Percentiles rank a stretch among this genome's conserved stretches.
Evolutionary conservation across 2,797 vertebrate genomes (phyloP).

Genomic region (Parambassis ranga): DNA sequence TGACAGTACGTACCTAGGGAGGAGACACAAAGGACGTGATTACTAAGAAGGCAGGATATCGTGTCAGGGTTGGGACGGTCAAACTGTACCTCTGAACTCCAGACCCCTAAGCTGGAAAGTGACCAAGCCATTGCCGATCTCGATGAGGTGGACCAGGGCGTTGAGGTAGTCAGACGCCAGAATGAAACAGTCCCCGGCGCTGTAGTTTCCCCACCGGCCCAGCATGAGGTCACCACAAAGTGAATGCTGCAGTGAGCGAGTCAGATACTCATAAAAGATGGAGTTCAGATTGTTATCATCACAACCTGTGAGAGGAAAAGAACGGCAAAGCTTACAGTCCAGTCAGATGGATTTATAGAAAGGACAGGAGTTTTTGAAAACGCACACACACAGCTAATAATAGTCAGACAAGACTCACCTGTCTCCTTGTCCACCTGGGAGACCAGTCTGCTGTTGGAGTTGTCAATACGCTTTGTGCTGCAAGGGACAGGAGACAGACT

Average conservation of each 20-base stretch:
- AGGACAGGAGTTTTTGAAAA: no score
- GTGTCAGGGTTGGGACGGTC: slow-evolving; percentile 22
- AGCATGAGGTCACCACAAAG: slow-evolving; percentile 93
- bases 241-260: slow-evolving; percentile 91
- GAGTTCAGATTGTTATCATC: slow-evolving; percentile 98
- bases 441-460: slow-evolving; percentile 93
- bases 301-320: slow-evolving; percentile 76
- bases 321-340: not conserved
- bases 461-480: slow-evolving; percentile 92
- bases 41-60: not conserved
- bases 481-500: slow-evolving; percentile 36
- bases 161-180: slow-evolving; percentile 99
- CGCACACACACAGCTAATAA: no score
- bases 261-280: slow-evolving; percentile 97
- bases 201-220: slow-evolving; percentile 96
- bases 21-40: not conserved
- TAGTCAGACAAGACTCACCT: slow-evolving; percentile 73
- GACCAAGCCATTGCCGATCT: slow-evolving; percentile 95
- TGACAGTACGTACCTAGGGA: slow-evolving; percentile 93
- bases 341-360: no score
- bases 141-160: slow-evolving; percentile 95
- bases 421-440: slow-evolving; percentile 95
- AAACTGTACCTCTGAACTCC: slow-evolving; percentile 93
- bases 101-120: slow-evolving; percentile 96
- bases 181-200: slow-evolving; percentile 97